Evolutionary conservation across 2,888 invertebrate species (phyloP), one percentile per base, ranked within the genome.

Genomic region (Eretmocerus hayati): DNA sequence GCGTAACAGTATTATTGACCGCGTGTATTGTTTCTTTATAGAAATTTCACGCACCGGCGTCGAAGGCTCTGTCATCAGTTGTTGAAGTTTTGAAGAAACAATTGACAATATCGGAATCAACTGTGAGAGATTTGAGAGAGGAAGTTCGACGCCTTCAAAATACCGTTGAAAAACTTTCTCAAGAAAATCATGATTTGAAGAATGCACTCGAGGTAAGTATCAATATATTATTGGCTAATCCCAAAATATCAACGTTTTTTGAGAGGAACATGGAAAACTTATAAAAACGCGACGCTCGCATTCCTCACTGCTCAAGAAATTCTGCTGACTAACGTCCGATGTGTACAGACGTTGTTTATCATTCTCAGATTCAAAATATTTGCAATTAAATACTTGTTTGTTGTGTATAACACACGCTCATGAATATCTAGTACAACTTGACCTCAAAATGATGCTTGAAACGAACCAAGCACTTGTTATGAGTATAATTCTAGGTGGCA

Each of bases 171-270:
- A 83, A 81, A 58, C 70, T 93, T 37, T 84, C 85, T 16, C 81
- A 79, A 51, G 92, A 91, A 68, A 92, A 93, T 71, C 80, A 81
- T 42, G 83, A 85, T 46, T 65, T 91, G 32, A 84, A 85, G 62
- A 81, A 77, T n/a, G n/a, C n/a, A n/a, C n/a, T n/a, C n/a, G n/a
- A n/a, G n/a, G n/a, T n/a, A n/a, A n/a, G n/a, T n/a, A n/a, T n/a
- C n/a, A n/a, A 56, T 56, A 56, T 35, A 45, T 32, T 44, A 21
- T 26, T n/a, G 3, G 26, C 30, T 15, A 31, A 36, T 20, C 39
- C 26, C n/a, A n/a, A n/a, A 8, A 36, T 30, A 8, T 40, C 21
- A 20, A 37, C 8, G 13, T 13, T 30, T 9, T 9, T 30, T 30
- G 13, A 9, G 8, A 30, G 30, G 13, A 30, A 15, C 5, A 33